phyloP scores from a whole-genome alignment of 2,113 vertebrate genomes.

The zebrafish (Danio rerio) region GRCz12tu NC_133192.1:51330501-51331000 shows the following conservation, averaged over 20 bases:
- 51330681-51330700: slow-evolving; percentile 54
- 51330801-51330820: slow-evolving; percentile 71
- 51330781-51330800: slow-evolving; percentile 74
- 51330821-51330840: slow-evolving; percentile 76
- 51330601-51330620: slow-evolving; percentile 1
- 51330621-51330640: slow-evolving; percentile 36
- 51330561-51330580: slow-evolving; percentile 14
- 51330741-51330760: slow-evolving; percentile 66
- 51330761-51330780: slow-evolving; percentile 70
- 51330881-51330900: slow-evolving; percentile 57
- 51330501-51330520: no score
- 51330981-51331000: slow-evolving; percentile 68
- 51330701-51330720: no score
- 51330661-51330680: slow-evolving; percentile 44
- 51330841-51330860: slow-evolving; percentile 51
- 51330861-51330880: slow-evolving; percentile 56
- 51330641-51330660: slow-evolving; percentile 44
- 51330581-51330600: background rate
- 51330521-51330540: no score
- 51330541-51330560: no score
- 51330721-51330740: slow-evolving; percentile 49
- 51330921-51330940: slow-evolving; percentile 64
- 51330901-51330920: slow-evolving; percentile 57
- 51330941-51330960: slow-evolving; percentile 68
- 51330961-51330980: slow-evolving; percentile 62